These are phyloP conservation scores for Nomada fucata DNA, from an alignment of 2,888 invertebrate species.

Conservation along the genomic window DNA sequence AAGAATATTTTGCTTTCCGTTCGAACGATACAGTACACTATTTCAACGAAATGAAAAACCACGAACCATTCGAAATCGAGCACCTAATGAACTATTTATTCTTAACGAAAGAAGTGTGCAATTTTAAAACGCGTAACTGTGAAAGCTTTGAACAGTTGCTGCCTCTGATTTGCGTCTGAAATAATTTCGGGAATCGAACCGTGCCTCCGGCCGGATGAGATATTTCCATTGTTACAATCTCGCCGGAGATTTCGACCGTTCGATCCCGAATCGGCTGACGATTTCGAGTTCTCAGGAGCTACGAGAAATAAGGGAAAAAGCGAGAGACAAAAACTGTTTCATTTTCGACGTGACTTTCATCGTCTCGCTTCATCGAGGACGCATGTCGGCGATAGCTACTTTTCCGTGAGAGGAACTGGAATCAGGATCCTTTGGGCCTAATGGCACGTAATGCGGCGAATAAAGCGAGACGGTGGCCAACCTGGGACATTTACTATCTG, in stretches of 20 bases:
- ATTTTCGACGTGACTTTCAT: constrained; percentile 37
- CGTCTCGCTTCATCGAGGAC: constrained; percentile 12
- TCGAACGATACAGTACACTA: neutral
- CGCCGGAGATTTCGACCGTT: constrained; percentile 13
- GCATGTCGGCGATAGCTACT: neutral
- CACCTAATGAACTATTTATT: constrained; percentile 10
- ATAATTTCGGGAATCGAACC: constrained; percentile 34
- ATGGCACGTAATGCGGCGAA: constrained; percentile 34
- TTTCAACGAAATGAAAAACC: constrained; percentile 15
- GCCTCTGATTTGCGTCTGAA: constrained; percentile 22
- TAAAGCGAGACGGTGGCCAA: constrained; percentile 11
- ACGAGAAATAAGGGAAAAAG: neutral
- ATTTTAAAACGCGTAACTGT: neutral
- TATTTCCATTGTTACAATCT: constrained; percentile 35
- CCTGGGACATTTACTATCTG: neutral
- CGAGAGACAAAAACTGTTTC: neutral
- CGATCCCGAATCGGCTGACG: constrained; percentile 2
- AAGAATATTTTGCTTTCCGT: neutral
- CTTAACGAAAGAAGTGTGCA: neutral
- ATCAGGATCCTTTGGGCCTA: constrained; percentile 30
- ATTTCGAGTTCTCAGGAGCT: constrained; percentile 20
- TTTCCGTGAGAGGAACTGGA: neutral
- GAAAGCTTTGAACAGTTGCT: constrained; percentile 6
- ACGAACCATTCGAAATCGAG: neutral
- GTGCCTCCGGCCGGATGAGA: constrained; percentile 5